A percentile compares a stretch with the other conserved stretches of the same genome.
Conservation (phyloP, 2,113 vertebrate genomes). For the Sclerurus mexicanus region DNA sequence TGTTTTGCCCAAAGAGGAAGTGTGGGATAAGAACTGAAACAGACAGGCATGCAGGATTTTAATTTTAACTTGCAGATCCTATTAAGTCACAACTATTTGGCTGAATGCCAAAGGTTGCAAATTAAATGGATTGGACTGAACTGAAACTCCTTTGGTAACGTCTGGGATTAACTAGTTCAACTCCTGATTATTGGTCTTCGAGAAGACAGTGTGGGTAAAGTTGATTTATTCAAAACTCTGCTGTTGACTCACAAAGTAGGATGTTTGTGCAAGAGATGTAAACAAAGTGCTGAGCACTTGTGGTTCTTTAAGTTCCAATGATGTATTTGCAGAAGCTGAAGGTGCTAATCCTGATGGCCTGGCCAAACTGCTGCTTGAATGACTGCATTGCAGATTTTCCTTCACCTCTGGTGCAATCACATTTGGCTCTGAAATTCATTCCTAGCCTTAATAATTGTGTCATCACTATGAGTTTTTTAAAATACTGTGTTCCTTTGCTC, state of each 20-base stretch:
- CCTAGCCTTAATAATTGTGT: neutral
- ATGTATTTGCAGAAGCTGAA: neutral
- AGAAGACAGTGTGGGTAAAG: neutral
- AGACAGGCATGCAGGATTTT: neutral
- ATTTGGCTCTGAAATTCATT: neutral
- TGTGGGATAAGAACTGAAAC: neutral
- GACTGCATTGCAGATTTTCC: neutral
- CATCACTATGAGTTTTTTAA: neutral
- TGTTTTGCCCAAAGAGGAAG: neutral
- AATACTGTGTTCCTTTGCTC: neutral
- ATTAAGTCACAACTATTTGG: constrained; percentile 16
- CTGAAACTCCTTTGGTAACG: neutral
- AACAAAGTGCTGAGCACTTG: neutral
- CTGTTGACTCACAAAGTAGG: neutral
- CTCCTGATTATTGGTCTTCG: neutral
- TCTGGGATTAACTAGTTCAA: neutral
- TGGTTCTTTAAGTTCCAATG: neutral
- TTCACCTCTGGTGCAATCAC: neutral
- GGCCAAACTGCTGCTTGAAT: neutral
- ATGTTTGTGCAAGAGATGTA: neutral
- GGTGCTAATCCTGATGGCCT: neutral
- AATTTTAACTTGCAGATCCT: constrained; percentile 34
- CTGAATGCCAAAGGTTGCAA: neutral
- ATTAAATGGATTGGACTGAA: neutral
- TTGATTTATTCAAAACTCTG: neutral